Base-by-base conservation (phyloP, 2,888 invertebrate species). In the Epistrophella euchroma region DNA sequence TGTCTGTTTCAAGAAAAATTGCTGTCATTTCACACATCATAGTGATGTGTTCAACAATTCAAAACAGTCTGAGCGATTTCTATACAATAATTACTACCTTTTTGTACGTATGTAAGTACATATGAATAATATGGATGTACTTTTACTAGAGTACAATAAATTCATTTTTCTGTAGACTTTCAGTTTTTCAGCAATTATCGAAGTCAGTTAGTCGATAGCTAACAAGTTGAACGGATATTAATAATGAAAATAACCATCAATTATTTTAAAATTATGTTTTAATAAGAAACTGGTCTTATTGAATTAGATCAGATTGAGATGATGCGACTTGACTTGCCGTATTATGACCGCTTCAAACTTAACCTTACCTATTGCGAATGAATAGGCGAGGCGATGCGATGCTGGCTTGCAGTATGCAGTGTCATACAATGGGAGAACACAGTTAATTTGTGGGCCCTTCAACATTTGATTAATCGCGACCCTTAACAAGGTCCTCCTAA, bases 21-120 rank as follows among this genome's bases (percentile, higher is more conserved):
- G 10, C 58, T 35, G 9, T 35, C 58, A 56, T 60, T 60, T 60
- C 37, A 60, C 37, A 60, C 60, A 37, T 60, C 15, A 60, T 40
- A 40, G 1, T 52, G 25, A 52, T 15, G 52, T 4, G 15, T 52
- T 28, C 22, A 52, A 52, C 52, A 25, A 15, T 13, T 50, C 22
- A 25, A 25, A 25, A 15, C 15, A 15, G 9, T 15, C 25, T 25
- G 0, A 11, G 4, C 25, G 50, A 52, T 25, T 28, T 52, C 25
- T 52, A 25, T 17, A 15, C 25, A n/a, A 32, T 35, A 56, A 35
- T 56, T 56, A 13, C 6, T 35, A 56, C 17, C 17, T 17, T 17
- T 35, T 56, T 11, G 2, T 35, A 13, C 17, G 17, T 10, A 25
- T 25, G 25, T 25, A 25, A 25, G 25, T 25, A 25, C 25, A n/a